A percentile compares a stretch with the other conserved stretches of the same genome.
Conservation (phyloP, 2,113 vertebrate species). For the Rhipidura dahli region DNA sequence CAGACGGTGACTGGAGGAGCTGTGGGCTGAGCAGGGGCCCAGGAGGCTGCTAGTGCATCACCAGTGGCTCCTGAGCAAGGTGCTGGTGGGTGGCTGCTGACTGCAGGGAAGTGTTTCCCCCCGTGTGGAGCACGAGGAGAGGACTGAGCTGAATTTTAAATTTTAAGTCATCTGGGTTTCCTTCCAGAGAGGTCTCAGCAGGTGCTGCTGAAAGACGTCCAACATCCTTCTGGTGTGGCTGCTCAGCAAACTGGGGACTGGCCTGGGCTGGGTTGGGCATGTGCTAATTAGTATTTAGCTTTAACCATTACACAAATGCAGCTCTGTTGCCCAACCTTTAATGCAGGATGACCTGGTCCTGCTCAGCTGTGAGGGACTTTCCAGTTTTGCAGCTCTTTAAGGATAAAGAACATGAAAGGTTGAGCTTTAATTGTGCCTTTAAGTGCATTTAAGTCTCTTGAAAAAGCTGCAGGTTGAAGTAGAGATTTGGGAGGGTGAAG, state of each 20-base stretch:
- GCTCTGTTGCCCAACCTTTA: background rate
- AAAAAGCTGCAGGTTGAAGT: background rate
- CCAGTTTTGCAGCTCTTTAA: constrained; percentile 16
- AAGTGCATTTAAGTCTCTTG: background rate
- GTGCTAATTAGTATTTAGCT: background rate
- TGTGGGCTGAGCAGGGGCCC: background rate
- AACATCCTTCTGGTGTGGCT: background rate
- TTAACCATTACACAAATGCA: background rate
- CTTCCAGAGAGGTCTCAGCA: background rate
- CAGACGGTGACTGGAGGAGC: background rate
- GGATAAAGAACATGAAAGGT: background rate
- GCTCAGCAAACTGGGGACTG: background rate
- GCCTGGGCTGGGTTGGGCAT: background rate
- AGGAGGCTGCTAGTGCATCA: background rate
- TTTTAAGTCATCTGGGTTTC: background rate
- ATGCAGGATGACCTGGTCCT: background rate
- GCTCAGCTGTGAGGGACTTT: background rate
- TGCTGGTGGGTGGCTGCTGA: background rate
- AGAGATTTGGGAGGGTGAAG: background rate
- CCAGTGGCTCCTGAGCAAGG: background rate
- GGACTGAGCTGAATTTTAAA: background rate
- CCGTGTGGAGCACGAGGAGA: background rate
- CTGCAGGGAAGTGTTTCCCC: background rate
- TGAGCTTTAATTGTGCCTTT: background rate
- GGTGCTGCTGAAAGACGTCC: background rate